Evolutionary conservation across 2,113 vertebrate species (phyloP).

Genomic region (Elephas maximus): DNA sequence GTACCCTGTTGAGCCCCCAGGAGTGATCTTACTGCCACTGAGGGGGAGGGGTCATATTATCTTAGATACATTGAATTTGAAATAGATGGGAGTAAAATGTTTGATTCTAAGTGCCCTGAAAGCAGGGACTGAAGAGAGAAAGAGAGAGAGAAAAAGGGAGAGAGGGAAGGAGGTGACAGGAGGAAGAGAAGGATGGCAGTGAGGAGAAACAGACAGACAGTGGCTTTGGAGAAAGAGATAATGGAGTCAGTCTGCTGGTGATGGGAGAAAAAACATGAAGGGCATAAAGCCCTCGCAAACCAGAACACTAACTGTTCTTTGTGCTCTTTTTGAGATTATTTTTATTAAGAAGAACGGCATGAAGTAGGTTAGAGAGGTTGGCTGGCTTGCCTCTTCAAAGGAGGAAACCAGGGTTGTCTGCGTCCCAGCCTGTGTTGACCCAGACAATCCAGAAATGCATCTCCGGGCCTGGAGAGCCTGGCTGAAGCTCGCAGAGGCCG

Average conservation of each 20-base stretch:
- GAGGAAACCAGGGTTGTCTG: background rate
- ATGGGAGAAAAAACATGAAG: background rate
- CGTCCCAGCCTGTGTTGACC: background rate
- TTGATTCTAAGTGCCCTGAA: background rate
- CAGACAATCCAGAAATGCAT: slow-evolving; percentile 44
- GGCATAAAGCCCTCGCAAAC: background rate
- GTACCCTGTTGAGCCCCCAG: background rate
- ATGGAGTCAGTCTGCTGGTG: background rate
- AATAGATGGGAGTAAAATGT: background rate
- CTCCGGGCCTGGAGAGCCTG: background rate
- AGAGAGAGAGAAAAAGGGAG: too few relatives aligned
- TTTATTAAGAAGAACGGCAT: background rate
- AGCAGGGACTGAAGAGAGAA: background rate
- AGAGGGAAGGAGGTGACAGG: background rate
- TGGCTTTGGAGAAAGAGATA: background rate
- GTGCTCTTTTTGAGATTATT: background rate
- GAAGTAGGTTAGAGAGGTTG: slow-evolving; percentile 17
- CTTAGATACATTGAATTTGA: background rate
- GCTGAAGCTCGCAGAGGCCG: background rate
- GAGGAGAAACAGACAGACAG: background rate
- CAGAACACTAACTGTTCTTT: background rate
- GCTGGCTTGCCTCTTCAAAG: slow-evolving; percentile 41
- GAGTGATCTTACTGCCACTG: background rate
- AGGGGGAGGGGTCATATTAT: background rate
- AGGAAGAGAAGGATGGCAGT: background rate